A percentile compares a stretch with the other conserved stretches of the same genome.
These are phyloP conservation scores for Brotula barbata DNA, from an alignment of 2,797 vertebrate species.

Conservation along the genomic window DNA sequence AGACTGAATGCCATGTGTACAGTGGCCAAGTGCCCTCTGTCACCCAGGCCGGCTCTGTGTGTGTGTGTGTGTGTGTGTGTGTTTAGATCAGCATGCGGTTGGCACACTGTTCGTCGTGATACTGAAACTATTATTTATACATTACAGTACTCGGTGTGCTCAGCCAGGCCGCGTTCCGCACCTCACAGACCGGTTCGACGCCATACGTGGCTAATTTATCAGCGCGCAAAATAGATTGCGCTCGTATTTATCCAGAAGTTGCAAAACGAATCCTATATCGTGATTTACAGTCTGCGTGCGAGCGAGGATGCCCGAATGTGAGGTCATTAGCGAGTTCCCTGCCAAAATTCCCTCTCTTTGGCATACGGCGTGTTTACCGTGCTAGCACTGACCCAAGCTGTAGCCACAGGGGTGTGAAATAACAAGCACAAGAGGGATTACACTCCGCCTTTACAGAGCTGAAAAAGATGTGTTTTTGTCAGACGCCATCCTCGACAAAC, in stretches of 20 bases:
- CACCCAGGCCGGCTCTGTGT: slow-evolving; percentile 70
- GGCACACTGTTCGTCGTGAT: slow-evolving; percentile 65
- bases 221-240: slow-evolving; percentile 23
- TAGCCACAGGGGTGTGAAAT: slow-evolving; percentile 84
- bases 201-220: slow-evolving; percentile 28
- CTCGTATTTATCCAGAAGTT: slow-evolving; percentile 35
- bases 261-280: slow-evolving; percentile 28
- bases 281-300: slow-evolving; percentile 45
- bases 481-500: slow-evolving; percentile 69
- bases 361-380: slow-evolving; percentile 63
- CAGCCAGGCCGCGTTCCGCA: slow-evolving; percentile 40
- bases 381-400: slow-evolving; percentile 61
- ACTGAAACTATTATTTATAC: slow-evolving; percentile 78
- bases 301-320: slow-evolving; percentile 56
- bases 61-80: slow-evolving; percentile 62
- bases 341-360: slow-evolving; percentile 47
- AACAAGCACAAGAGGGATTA: slow-evolving; percentile 86
- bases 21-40: slow-evolving; percentile 52
- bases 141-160: slow-evolving; percentile 47
- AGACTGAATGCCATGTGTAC: slow-evolving; percentile 73
- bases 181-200: slow-evolving; percentile 15
- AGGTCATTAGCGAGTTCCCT: slow-evolving; percentile 75
- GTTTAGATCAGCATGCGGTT: slow-evolving; percentile 73
- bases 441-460: slow-evolving; percentile 68
- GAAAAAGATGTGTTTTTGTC: slow-evolving; percentile 71